Evolutionary conservation across 2,888 invertebrate genomes (phyloP).

Genomic region (Amphipoea lucens): DNA sequence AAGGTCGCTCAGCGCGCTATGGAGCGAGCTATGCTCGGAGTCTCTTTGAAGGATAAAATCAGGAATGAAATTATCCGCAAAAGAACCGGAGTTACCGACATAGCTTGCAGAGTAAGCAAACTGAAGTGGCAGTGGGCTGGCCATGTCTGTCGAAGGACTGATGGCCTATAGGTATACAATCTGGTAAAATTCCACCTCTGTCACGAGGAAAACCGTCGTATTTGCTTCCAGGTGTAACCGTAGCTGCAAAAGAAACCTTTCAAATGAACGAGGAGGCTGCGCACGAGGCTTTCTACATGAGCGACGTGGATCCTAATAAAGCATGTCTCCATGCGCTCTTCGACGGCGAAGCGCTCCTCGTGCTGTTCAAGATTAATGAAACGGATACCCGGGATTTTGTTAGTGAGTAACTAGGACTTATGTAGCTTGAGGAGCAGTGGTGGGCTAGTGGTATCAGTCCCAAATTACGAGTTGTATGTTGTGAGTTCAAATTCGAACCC

Average conservation of each 20-base stretch:
- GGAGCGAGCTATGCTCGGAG: too few species aligned
- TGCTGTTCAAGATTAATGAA: slow-evolving; percentile 85
- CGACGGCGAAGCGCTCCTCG: slow-evolving; percentile 78
- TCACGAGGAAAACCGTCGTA: not conserved
- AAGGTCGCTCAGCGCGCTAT: too few species aligned
- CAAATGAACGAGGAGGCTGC: slow-evolving; percentile 74
- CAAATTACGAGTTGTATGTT: not conserved
- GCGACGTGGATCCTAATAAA: slow-evolving; percentile 86
- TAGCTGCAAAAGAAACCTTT: slow-evolving; percentile 81
- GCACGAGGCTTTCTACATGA: slow-evolving; percentile 85
- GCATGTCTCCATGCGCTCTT: slow-evolving; percentile 82
- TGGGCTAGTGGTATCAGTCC: not conserved
- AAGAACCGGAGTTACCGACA: too few species aligned
- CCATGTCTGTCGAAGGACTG: too few species aligned
- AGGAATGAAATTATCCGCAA: too few species aligned
- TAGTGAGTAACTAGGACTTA: slow-evolving; percentile 72
- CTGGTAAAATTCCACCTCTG: not conserved
- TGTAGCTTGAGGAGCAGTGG: not conserved
- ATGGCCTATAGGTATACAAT: not conserved
- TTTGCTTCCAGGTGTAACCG: slow-evolving; percentile 74
- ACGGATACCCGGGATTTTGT: slow-evolving; percentile 81
- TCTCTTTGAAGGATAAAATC: too few species aligned
- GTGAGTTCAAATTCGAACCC: not conserved
- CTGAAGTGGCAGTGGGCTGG: too few species aligned
- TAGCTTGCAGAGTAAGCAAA: too few species aligned